Evolutionary conservation across 2,888 invertebrate species (phyloP).

Genomic region (Cantharis rustica): DNA sequence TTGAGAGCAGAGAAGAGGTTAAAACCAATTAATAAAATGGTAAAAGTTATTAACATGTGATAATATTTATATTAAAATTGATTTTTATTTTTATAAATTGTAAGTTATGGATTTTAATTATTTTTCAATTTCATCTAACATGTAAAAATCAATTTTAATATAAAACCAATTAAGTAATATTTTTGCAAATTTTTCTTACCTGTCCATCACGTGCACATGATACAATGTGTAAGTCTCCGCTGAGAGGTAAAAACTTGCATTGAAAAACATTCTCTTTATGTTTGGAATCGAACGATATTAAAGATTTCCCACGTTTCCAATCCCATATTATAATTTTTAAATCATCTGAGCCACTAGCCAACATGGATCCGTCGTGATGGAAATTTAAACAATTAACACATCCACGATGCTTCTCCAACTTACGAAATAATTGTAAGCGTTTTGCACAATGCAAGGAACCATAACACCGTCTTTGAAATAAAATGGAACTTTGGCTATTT

Average conservation of each 20-base stretch:
- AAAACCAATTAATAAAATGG: no score
- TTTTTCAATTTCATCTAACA: no score
- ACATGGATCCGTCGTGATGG: constrained; percentile 74
- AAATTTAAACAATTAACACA: constrained; percentile 94
- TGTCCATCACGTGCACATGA: constrained; percentile 91
- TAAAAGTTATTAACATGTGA: no score
- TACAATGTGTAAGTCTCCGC: constrained; percentile 80
- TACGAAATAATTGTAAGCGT: constrained; percentile 77
- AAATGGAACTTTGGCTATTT: constrained; percentile 56
- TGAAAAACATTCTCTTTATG: constrained; percentile 91
- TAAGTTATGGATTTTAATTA: no score
- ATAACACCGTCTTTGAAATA: constrained; percentile 75
- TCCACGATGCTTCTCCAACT: constrained; percentile 79
- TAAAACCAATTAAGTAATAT: not conserved
- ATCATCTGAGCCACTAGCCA: constrained; percentile 93
- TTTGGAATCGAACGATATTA: constrained; percentile 75
- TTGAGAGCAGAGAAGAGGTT: not conserved
- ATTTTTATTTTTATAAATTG: no score
- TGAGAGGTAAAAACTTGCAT: constrained; percentile 83
- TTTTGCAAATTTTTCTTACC: constrained; percentile 55
- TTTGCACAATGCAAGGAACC: constrained; percentile 83
- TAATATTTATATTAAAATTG: no score
- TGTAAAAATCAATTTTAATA: no score
- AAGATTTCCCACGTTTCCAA: constrained; percentile 75
- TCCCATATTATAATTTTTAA: constrained; percentile 86